A percentile compares a stretch with the other conserved stretches of the same genome.
These are phyloP conservation scores for Vombatus ursinus DNA, from an alignment of 2,113 vertebrate species.

Conservation along the genomic window DNA sequence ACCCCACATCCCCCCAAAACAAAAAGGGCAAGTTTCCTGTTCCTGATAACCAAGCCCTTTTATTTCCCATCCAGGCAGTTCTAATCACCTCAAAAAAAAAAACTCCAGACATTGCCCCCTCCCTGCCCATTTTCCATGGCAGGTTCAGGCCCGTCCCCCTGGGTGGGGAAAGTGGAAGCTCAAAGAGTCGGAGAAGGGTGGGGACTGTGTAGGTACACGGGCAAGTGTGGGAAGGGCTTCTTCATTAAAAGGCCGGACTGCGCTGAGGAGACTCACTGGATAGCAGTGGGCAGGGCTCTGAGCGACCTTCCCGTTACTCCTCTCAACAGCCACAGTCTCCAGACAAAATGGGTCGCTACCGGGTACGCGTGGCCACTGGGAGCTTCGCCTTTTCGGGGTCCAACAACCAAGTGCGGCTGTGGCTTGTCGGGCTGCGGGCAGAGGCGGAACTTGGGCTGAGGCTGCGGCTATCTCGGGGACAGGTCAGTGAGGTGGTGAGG, in stretches of 20 bases:
- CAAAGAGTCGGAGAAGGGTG: constrained; percentile 45
- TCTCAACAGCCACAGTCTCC: neutral
- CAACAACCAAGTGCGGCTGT: constrained; percentile 86
- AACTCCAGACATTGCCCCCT: neutral
- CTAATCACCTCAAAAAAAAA: neutral
- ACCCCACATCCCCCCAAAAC: neutral
- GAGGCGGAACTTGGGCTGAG: constrained; percentile 85
- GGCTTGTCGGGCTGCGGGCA: constrained; percentile 84
- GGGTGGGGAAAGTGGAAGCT: constrained; percentile 65
- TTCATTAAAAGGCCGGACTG: neutral
- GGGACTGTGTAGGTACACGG: constrained; percentile 5
- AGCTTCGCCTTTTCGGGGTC: constrained; percentile 87
- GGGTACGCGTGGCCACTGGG: constrained; percentile 86
- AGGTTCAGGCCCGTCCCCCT: constrained; percentile 65
- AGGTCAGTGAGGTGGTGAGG: constrained; percentile 82
- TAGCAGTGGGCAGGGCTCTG: neutral
- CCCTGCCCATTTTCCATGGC: neutral
- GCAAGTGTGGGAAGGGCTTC: neutral
- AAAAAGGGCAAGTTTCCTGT: neutral
- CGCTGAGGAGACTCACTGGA: neutral
- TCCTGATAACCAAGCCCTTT: neutral
- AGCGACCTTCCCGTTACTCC: neutral
- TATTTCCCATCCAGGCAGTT: neutral
- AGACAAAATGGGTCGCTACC: constrained; percentile 85
- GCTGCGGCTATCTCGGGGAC: constrained; percentile 81